Base-by-base conservation (phyloP, 2,888 invertebrate genomes). In the Octonoba sinensis region DNA sequence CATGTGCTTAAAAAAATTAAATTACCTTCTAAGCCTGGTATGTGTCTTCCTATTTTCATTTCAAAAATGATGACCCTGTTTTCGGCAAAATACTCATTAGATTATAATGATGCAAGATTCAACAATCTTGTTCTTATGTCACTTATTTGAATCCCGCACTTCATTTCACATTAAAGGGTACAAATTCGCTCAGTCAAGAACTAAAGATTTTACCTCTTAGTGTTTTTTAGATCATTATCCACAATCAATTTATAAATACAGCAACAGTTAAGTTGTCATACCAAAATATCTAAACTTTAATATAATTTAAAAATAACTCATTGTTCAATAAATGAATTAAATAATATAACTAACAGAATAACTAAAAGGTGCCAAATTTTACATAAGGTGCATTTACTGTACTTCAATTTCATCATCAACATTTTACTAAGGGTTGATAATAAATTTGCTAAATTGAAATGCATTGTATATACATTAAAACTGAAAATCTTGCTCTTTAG, bases 31-130 rank as follows among this genome's bases (percentile, higher is more conserved):
- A 60, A 60, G 16, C 18, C 60, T 13, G 60, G 60, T 11, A 60
- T 60, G 60, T 60, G 60, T 18, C 16, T 60, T 11, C 6, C 24
- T 20, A n/a, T n/a, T 60, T 24, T 24, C 22, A 16, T 20, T 60
- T 60, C 16, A 11, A 60, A 11, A 27, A 60, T 8, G 22, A 60
- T 60, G 60, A 60, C 6, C 60, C 60, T 22, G 60, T 60, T 11
- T 60, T 60, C 24, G 60, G 15, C 4, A 60, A 60, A 60, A 60
- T 20, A 6, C 8, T 60, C 3, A 20, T 20, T n/a, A n/a, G n/a
- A n/a, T n/a, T n/a, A 60, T 60, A 8, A 6, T 60, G 4, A 4
- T 20, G 16, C 15, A 60, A 20, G 27, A 24, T 8, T 11, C 60
- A 60, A 4, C 6, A 22, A 60, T 20, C 15, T 22, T 16, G 24